Base-by-base conservation (phyloP, 2,888 invertebrate genomes). In the Spilarctia lutea region DNA sequence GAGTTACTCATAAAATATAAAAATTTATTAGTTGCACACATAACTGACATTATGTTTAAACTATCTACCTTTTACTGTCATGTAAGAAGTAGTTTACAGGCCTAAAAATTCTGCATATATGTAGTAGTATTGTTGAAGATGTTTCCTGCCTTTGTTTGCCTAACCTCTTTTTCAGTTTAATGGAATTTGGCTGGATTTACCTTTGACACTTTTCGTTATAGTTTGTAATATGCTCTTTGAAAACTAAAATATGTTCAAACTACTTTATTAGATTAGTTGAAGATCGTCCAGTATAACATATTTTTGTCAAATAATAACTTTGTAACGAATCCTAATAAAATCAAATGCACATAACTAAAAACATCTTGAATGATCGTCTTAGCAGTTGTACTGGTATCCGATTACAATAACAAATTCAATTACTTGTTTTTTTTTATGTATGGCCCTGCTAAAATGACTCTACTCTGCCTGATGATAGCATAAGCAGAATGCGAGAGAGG, bases 341-440 rank as follows among this genome's bases (percentile, higher is more conserved):
- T 6, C 24, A 24, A 52, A 52, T 52, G 48, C 48, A 8, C 52
- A 8, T 24, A n/a, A 24, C n/a, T 56, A 20, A 56, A n/a, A 56
- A n/a, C n/a, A 3, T 24, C 8, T 8, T 52, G 52, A 52, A 52
- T 52, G 8, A 52, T 2, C 48, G 45, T 30, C 11, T n/a, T 33
- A 68, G 30, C 35, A 35, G 78, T 72, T 60, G 68, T 75, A 75
- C 60, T 39, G 67, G 67, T 73, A 70, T 76, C 70, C 67, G 67
- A 77, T 73, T 82, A 63, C 65, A 80, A 77, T 80, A 71, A 73
- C 74, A 84, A 77, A 76, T 79, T 79, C 83, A 75, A 72, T 69
- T 66, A 33, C 63, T 76, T 75, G 65, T 79, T n/a, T n/a, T n/a
- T n/a, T n/a, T n/a, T n/a, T n/a, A n/a, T n/a, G n/a, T n/a, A n/a